A percentile compares a stretch with the other conserved stretches of the same genome.
Conservation (phyloP, 2,888 invertebrate species). For the Spisula subtruncata region DNA sequence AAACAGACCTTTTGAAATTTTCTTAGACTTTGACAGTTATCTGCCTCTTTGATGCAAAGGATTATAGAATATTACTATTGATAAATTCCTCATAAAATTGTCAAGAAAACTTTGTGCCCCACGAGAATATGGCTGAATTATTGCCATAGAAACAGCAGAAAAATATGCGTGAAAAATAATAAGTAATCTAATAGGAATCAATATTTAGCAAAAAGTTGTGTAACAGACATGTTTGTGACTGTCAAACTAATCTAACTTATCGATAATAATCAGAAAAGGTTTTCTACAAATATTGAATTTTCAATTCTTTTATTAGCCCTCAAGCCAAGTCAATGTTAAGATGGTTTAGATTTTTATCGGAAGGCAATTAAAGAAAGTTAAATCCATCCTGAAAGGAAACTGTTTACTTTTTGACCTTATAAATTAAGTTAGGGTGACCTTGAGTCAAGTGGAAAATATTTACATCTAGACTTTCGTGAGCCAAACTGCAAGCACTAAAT, state of each 20-base stretch:
- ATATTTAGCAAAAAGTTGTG: neutral
- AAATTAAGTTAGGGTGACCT: neutral
- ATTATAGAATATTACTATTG: too few species aligned
- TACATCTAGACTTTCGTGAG: slow-evolving; percentile 2
- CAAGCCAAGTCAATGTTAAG: slow-evolving; percentile 21
- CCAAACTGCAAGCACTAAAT: neutral
- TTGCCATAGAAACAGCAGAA: too few species aligned
- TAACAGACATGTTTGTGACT: neutral
- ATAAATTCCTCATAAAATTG: too few species aligned
- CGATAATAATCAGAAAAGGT: neutral
- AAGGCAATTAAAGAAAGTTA: neutral
- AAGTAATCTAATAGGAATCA: neutral
- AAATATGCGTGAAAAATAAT: neutral
- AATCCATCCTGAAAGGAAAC: neutral
- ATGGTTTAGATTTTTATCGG: slow-evolving; percentile 13
- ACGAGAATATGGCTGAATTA: too few species aligned
- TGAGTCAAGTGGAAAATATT: slow-evolving; percentile 8
- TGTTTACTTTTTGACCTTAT: neutral
- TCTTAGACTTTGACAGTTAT: too few species aligned
- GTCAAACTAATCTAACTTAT: neutral
- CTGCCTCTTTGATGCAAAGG: too few species aligned
- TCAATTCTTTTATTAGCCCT: slow-evolving; percentile 3
- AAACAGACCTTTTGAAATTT: too few species aligned
- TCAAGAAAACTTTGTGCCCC: too few species aligned
- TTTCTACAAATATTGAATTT: slow-evolving; percentile 18